These are phyloP conservation scores for Orthonychiurus folsomi DNA, from an alignment of 2,888 invertebrate genomes.

Conservation along the genomic window DNA sequence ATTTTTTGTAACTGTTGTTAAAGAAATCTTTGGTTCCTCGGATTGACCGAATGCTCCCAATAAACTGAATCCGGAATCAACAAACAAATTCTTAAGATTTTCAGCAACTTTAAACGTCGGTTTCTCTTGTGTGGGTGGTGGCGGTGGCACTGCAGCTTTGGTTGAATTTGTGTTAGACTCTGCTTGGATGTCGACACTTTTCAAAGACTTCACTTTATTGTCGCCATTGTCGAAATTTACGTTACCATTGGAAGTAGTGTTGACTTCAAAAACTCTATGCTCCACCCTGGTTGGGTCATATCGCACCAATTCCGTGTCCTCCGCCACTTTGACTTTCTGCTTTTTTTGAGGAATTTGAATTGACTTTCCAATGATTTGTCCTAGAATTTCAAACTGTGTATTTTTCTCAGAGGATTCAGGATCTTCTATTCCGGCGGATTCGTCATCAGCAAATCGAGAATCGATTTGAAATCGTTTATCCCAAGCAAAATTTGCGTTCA, in stretches of 20 bases:
- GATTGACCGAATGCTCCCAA: constrained; percentile 28
- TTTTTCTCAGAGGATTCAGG: constrained; percentile 20
- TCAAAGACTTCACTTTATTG: constrained; percentile 5
- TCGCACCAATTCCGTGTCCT: not conserved
- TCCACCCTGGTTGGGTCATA: constrained; percentile 6
- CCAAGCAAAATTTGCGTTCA: constrained; percentile 29
- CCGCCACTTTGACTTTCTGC: not conserved
- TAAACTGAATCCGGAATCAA: constrained; percentile 27
- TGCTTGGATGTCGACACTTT: constrained; percentile 4
- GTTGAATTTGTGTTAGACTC: not conserved
- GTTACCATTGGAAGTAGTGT: too few relatives aligned
- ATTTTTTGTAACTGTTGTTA: not conserved
- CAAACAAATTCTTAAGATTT: constrained; percentile 32
- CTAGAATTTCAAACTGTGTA: constrained; percentile 24
- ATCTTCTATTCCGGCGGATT: not conserved
- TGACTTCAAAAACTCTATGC: not conserved
- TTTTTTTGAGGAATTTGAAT: not conserved
- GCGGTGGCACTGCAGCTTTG: not conserved
- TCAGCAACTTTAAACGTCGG: constrained; percentile 30
- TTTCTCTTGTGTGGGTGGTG: constrained; percentile 7
- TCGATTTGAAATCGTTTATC: constrained; percentile 36
- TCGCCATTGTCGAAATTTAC: not conserved
- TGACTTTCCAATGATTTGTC: constrained; percentile 28
- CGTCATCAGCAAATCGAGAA: constrained; percentile 30
- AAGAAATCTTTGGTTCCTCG: constrained; percentile 5